Percentiles rank a stretch among this genome's conserved stretches.
These are phyloP conservation scores for Marasmarcha lunaedactyla DNA, from an alignment of 2,888 invertebrate species.

Conservation along the genomic window DNA sequence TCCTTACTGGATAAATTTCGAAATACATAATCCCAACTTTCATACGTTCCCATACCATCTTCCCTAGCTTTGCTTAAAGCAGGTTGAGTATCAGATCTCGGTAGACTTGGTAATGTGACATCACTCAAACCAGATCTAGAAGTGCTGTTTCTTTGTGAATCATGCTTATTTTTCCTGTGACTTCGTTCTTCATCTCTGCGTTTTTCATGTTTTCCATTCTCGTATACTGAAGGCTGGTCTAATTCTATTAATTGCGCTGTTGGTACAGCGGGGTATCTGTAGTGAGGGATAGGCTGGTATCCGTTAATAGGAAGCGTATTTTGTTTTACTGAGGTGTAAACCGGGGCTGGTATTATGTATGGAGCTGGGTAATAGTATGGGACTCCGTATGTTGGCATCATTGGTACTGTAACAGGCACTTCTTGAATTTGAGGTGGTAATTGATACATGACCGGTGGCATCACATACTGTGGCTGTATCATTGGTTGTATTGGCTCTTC, in stretches of 20 bases:
- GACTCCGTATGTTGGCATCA: conserved; percentile 49
- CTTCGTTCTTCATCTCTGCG: conserved; percentile 23
- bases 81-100: conserved; percentile 60
- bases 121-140: conserved; percentile 54
- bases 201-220: conserved; percentile 32
- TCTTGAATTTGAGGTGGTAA: conserved; percentile 20
- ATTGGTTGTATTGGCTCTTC: conserved; percentile 31
- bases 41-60: conserved; percentile 76
- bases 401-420: conserved; percentile 20
- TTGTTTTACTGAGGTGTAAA: conserved; percentile 56
- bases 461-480: conserved; percentile 28
- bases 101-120: conserved; percentile 47
- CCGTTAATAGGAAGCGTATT: conserved; percentile 58
- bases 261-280: conserved; percentile 68
- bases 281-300: conserved; percentile 41
- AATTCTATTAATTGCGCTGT: conserved; percentile 78
- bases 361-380: conserved; percentile 59
- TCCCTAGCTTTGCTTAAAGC: conserved; percentile 67
- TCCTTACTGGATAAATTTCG: conserved; percentile 81
- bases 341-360: conserved; percentile 56
- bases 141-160: conserved; percentile 42
- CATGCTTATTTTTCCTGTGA: conserved; percentile 29
- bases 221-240: conserved; percentile 57
- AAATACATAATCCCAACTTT: conserved; percentile 86
- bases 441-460: conserved; percentile 34